Conservation (phyloP, 2,888 invertebrate species). For the Drepanosiphum platanoidis region DNA sequence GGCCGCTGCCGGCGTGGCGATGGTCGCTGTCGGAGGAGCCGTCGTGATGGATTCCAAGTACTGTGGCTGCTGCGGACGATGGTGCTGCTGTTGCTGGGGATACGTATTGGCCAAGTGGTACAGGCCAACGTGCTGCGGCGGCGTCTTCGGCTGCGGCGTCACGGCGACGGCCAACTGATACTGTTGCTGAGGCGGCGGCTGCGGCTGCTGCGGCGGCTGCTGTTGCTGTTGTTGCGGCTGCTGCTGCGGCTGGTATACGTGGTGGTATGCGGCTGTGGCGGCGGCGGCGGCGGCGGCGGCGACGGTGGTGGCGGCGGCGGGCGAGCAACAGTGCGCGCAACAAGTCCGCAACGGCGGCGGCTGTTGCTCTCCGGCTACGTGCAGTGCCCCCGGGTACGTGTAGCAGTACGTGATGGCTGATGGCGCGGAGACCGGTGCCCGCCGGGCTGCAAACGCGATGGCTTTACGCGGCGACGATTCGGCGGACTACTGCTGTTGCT, state of each 20-base stretch:
- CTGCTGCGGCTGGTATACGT: constrained; percentile 48
- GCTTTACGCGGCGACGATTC: background rate
- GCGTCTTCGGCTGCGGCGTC: constrained; percentile 56
- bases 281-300: constrained; percentile 21
- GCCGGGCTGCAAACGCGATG: constrained; percentile 55
- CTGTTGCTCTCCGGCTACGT: constrained; percentile 61
- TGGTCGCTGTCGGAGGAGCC: constrained; percentile 58
- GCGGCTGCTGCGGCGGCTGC: constrained; percentile 1
- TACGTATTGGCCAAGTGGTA: constrained; percentile 48
- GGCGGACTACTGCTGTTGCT: too few species aligned
- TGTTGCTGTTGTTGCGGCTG: constrained; percentile 3
- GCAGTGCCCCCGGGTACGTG: constrained; percentile 62
- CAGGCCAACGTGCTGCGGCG: constrained; percentile 40
- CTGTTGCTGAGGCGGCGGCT: background rate
- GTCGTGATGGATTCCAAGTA: constrained; percentile 51
- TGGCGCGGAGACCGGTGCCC: constrained; percentile 58
- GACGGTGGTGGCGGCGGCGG: constrained; percentile 42
- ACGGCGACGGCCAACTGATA: constrained; percentile 59
- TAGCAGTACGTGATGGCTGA: constrained; percentile 62
- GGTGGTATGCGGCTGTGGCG: constrained; percentile 50
- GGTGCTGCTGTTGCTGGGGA: constrained; percentile 14
- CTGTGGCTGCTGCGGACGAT: constrained; percentile 7
- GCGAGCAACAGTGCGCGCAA: constrained; percentile 62
- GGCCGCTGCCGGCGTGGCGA: constrained; percentile 56
- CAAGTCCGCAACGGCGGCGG: constrained; percentile 59